Evolutionary conservation across 64 coral and sea anemone species (phyloP).

Genomic region (Montipora foliosa): DNA sequence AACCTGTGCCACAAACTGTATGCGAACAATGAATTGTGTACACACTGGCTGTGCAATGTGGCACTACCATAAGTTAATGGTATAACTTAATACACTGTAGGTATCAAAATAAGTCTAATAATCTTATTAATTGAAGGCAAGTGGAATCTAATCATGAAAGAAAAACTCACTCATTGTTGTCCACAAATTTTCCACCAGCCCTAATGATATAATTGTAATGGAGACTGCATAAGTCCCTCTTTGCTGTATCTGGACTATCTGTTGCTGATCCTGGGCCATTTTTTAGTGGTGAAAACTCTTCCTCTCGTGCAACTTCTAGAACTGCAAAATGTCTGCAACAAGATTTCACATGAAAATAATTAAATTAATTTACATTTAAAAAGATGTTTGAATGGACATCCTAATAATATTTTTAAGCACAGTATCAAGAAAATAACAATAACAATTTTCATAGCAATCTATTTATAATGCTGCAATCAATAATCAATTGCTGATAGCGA

Average conservation of each 20-base stretch:
- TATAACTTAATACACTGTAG: no score
- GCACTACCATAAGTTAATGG: no score
- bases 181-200: conserved; percentile 77
- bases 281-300: conserved; percentile 81
- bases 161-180: conserved; percentile 45
- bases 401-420: no score
- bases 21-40: no score
- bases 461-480: no score
- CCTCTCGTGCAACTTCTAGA: conserved; percentile 66
- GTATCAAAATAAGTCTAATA: no score
- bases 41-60: no score
- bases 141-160: neutral
- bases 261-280: conserved; percentile 60
- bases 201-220: conserved; percentile 69
- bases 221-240: conserved; percentile 31
- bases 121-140: neutral
- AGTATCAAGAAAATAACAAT: no score
- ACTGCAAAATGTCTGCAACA: conserved; percentile 77
- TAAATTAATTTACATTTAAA: no score
- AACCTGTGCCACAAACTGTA: no score
- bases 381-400: neutral
- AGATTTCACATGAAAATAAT: neutral
- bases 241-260: conserved; percentile 70
- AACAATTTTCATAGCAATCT: no score
- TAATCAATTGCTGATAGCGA: no score